phyloP scores from a whole-genome alignment of 1,140 invertebrate genomes.

The Panagrolaimus sp. region DNA sequence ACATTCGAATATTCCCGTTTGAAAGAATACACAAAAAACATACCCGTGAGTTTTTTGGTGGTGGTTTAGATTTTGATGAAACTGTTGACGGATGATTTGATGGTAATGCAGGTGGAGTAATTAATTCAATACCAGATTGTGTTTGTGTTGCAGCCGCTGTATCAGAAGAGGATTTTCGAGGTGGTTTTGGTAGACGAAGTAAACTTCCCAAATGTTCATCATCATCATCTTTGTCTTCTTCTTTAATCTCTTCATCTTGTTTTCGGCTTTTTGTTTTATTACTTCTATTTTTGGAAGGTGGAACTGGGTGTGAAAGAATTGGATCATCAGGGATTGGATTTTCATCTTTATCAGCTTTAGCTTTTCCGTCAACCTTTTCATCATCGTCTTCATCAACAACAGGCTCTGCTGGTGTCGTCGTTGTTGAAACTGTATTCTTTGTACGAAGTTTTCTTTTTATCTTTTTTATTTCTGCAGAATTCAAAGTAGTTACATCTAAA shows the following conservation, averaged over 20 bases:
- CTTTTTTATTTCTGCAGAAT: too few species aligned
- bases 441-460: too few species aligned
- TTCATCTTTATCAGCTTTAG: not conserved
- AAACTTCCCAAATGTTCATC: not conserved
- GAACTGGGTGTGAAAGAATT: not conserved
- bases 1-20: too few species aligned
- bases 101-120: not conserved
- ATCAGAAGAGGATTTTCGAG: not conserved
- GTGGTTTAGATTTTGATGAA: not conserved
- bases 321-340: slow-evolving; percentile 7
- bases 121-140: not conserved
- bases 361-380: too few species aligned
- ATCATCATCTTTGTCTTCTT: not conserved
- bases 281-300: not conserved
- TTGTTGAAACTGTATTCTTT: too few species aligned
- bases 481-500: too few species aligned
- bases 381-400: too few species aligned
- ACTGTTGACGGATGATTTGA: not conserved
- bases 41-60: not conserved
- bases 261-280: not conserved
- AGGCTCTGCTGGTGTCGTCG: too few species aligned
- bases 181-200: slow-evolving; percentile 3
- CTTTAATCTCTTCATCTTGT: too few species aligned
- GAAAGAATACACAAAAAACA: too few species aligned
- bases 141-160: too few species aligned